Conservation (phyloP, 2,888 invertebrate genomes). For the Acanthosepion pharaonis region DNA sequence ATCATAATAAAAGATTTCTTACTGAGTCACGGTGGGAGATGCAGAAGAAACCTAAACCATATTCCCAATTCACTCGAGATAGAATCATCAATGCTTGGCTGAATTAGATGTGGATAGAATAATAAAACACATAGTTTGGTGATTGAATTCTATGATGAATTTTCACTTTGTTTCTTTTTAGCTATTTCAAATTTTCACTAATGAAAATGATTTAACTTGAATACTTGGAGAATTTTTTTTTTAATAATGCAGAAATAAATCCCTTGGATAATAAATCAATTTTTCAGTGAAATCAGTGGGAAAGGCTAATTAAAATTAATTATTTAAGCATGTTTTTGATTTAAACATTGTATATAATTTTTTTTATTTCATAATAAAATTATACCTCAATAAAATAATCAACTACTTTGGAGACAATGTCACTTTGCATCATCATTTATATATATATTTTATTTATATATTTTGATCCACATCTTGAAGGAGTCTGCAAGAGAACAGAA, state of each 20-base stretch:
- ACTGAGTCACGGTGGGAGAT: neutral
- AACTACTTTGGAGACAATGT: no score
- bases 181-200: neutral
- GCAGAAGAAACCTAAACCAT: neutral
- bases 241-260: neutral
- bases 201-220: neutral
- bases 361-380: no score
- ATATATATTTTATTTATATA: no score
- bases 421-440: no score
- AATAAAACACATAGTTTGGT: neutral
- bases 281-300: neutral
- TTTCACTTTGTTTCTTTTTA: neutral
- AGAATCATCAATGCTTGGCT: slow-evolving; percentile 42
- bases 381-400: no score
- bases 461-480: no score
- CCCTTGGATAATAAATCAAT: neutral
- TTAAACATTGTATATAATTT: no score
- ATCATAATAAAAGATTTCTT: neutral
- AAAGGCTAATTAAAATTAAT: no score
- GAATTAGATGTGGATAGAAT: neutral
- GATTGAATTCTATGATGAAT: neutral
- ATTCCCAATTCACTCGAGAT: neutral
- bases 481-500: no score
- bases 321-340: no score
- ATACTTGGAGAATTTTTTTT: neutral